These are phyloP conservation scores for Silurus asotus DNA, from an alignment of 2,113 vertebrate genomes.

Conservation along the genomic window DNA sequence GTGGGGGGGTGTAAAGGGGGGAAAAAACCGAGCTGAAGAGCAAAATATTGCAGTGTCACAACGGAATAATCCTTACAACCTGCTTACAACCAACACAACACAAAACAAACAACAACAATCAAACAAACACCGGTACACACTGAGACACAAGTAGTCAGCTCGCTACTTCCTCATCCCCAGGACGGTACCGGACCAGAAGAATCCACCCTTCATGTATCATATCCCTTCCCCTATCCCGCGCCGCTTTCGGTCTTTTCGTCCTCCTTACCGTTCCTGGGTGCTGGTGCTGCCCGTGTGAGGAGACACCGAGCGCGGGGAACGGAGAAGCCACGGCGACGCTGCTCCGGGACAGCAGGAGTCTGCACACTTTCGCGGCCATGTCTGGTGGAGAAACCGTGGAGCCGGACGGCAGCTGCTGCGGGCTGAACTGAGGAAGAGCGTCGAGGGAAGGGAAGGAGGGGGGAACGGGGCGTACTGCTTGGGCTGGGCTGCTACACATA, in stretches of 20 bases:
- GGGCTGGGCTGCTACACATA: conserved; percentile 66
- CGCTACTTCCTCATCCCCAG: conserved; percentile 67
- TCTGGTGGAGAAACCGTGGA: conserved; percentile 71
- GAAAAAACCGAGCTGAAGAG: not conserved
- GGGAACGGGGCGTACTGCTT: conserved; percentile 69
- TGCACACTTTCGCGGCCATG: conserved; percentile 82
- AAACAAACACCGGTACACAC: not conserved
- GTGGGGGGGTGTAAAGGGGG: too few species aligned
- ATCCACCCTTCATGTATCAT: not conserved
- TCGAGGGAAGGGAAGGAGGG: conserved; percentile 57
- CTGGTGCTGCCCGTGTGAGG: conserved; percentile 71
- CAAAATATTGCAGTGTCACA: conserved; percentile 39
- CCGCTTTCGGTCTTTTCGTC: conserved; percentile 23
- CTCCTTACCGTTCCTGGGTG: conserved; percentile 75
- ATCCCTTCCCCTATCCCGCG: not conserved
- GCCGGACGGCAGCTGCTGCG: conserved; percentile 74
- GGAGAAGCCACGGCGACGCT: conserved; percentile 69
- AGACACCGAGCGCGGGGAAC: conserved; percentile 72
- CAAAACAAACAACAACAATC: not conserved
- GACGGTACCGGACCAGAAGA: not conserved
- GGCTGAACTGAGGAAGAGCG: conserved; percentile 73
- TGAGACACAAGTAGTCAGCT: conserved; percentile 39
- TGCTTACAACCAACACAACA: not conserved
- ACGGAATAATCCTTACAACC: not conserved
- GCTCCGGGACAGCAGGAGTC: conserved; percentile 79